A percentile compares a stretch with the other conserved stretches of the same genome.
Conservation (phyloP, 2,888 invertebrate genomes). For the Philereme vetulata region DNA sequence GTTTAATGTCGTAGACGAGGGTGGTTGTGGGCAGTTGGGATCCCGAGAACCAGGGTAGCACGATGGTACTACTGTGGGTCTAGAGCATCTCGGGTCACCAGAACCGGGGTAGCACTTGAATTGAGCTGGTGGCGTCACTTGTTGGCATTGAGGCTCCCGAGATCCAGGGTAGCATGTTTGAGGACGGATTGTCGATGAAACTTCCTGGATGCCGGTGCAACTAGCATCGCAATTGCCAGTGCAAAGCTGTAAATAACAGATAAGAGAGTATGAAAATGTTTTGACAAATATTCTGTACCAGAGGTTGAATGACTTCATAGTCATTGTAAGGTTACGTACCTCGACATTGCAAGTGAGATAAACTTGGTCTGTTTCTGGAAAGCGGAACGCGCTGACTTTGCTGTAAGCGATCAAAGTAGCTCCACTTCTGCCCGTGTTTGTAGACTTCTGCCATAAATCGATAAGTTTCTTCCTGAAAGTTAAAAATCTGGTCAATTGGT, state of each 20-base stretch:
- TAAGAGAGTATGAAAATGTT: too few species aligned
- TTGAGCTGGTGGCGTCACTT: constrained; percentile 48
- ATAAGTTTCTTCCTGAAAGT: constrained; percentile 85
- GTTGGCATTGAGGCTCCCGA: constrained; percentile 60
- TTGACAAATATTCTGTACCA: too few species aligned
- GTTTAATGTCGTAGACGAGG: constrained; percentile 34
- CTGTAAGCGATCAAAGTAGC: constrained; percentile 87
- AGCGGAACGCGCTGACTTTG: constrained; percentile 88
- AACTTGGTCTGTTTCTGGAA: constrained; percentile 89
- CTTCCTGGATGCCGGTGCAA: constrained; percentile 61
- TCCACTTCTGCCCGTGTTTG: constrained; percentile 82
- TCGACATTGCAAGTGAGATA: constrained; percentile 90
- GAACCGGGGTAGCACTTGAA: constrained; percentile 48
- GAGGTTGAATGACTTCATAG: too few species aligned
- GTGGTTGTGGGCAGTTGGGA: constrained; percentile 43
- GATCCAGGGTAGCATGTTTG: constrained; percentile 63
- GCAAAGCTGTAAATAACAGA: constrained; percentile 61
- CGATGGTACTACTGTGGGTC: constrained; percentile 49
- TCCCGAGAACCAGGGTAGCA: constrained; percentile 61
- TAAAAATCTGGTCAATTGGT: too few species aligned
- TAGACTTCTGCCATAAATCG: constrained; percentile 85
- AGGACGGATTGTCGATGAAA: constrained; percentile 62
- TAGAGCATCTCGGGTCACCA: constrained; percentile 50
- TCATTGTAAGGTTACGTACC: constrained; percentile 62
- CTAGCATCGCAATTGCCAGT: constrained; percentile 68